Base-by-base conservation (phyloP, 2,888 invertebrate genomes). In the Choreutis nemorana region DNA sequence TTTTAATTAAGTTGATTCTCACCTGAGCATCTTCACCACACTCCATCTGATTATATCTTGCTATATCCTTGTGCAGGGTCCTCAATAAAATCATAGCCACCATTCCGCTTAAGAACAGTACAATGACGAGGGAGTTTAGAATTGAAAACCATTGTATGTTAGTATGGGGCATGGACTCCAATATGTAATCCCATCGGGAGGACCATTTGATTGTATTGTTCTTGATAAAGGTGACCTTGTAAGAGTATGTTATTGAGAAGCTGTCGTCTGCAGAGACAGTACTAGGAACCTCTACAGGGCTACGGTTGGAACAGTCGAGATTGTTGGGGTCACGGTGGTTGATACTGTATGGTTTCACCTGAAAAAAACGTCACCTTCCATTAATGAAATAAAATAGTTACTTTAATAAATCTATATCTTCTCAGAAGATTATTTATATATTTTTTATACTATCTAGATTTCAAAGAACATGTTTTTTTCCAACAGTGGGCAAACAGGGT, bases 111-210 rank as follows among this genome's bases (percentile, higher is more conserved):
- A 99, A 79, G 73, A 99, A 99, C 16, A 97, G 75, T 2, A 96
- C 96, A 51, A 99, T 99, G 32, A 99, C 96, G 47, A 99, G 80
- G 0, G 97, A 97, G 70, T 99, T 99, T 37, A 99, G 81, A 53
- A 99, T 99, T 41, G 96, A 97, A 66, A 98, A 97, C 98, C 97
- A 98, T 63, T 98, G 97, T 48, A 98, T 97, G 60, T 97, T 97
- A 1, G 97, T 94, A 61, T 97, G 96, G 0, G 96, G 97, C 91
- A 97, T 95, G 0, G 97, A 96, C 70, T 97, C 96, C 34, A 99
- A 78, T 39, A 99, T 97, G 65, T 99, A 99, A 70, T 99, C 99
- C 99, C 99, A 99, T 52, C 99, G 84, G 0, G 97, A 97, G 0
- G 97, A 97, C 99, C 98, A 99, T 71, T 96, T 97, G 8, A 96